phyloP scores from a whole-genome alignment of 2,888 invertebrate genomes.

The Mystacides longicornis region DNA sequence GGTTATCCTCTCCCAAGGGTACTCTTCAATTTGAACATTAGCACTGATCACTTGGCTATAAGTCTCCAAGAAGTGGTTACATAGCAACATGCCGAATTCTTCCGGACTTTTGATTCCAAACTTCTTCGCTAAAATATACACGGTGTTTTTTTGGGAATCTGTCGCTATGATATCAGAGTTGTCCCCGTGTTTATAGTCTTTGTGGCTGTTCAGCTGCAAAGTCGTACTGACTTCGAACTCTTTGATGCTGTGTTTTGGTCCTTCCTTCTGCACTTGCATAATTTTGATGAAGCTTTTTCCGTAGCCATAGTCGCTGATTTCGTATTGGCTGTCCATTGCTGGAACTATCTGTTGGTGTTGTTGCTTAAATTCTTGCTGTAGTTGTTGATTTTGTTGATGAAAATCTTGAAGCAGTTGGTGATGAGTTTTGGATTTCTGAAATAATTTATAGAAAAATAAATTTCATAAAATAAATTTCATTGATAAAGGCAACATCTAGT shows the following conservation, averaged over 20 bases:
- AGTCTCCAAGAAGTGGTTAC: constrained; percentile 65
- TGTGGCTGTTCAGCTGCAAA: constrained; percentile 59
- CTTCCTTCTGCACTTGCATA: constrained; percentile 61
- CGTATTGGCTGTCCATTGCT: constrained; percentile 47
- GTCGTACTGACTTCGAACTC: constrained; percentile 70
- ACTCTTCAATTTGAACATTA: constrained; percentile 61
- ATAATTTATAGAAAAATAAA: neutral
- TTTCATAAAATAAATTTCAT: neutral
- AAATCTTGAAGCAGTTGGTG: no score
- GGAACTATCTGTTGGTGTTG: no score
- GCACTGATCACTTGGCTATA: constrained; percentile 69
- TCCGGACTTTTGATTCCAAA: constrained; percentile 70
- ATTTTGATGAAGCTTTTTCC: constrained; percentile 72
- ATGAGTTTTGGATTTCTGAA: no score
- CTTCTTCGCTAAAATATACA: constrained; percentile 71
- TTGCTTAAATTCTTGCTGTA: no score
- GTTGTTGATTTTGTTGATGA: no score
- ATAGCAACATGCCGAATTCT: constrained; percentile 66
- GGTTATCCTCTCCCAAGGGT: constrained; percentile 66
- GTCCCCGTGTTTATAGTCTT: constrained; percentile 67
- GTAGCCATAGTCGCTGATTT: constrained; percentile 58
- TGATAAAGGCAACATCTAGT: no score
- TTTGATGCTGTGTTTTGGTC: constrained; percentile 59
- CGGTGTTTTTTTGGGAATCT: constrained; percentile 77
- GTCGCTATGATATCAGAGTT: constrained; percentile 75